Percentiles rank a stretch among this genome's conserved stretches.
Evolutionary conservation across 2,113 vertebrate genomes (phyloP).

Genomic region (Carollia perspicillata): DNA sequence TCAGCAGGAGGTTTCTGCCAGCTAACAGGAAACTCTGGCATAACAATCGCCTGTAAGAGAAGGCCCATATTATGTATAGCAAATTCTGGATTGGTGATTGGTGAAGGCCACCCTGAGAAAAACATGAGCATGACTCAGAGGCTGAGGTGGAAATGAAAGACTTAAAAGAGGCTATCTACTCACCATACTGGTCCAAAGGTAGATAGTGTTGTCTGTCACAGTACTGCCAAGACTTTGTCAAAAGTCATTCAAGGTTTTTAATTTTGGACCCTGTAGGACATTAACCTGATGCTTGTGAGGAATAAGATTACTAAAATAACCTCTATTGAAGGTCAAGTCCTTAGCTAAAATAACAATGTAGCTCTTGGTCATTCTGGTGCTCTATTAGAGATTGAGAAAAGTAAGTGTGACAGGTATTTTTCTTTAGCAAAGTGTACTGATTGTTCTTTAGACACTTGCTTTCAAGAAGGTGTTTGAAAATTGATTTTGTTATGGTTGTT

Average conservation of each 20-base stretch:
- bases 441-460: constrained; percentile 67
- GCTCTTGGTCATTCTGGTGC: neutral
- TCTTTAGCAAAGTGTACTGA: constrained; percentile 68
- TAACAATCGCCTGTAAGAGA: neutral
- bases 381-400: constrained; percentile 32
- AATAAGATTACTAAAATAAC: constrained; percentile 49
- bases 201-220: neutral
- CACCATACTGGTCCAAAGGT: neutral
- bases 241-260: constrained; percentile 9
- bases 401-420: constrained; percentile 54
- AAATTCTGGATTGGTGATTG: neutral
- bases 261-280: neutral
- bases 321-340: constrained; percentile 44
- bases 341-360: constrained; percentile 57
- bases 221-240: neutral
- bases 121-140: neutral
- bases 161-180: neutral
- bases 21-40: neutral
- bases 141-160: neutral
- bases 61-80: neutral
- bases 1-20: neutral
- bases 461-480: constrained; percentile 58
- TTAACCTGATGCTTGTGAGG: neutral
- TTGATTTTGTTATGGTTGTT: constrained; percentile 68
- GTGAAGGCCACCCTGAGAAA: neutral